Evolutionary conservation across 2,797 vertebrate species (phyloP).

Genomic region (Tympanoctomys barrerae): DNA sequence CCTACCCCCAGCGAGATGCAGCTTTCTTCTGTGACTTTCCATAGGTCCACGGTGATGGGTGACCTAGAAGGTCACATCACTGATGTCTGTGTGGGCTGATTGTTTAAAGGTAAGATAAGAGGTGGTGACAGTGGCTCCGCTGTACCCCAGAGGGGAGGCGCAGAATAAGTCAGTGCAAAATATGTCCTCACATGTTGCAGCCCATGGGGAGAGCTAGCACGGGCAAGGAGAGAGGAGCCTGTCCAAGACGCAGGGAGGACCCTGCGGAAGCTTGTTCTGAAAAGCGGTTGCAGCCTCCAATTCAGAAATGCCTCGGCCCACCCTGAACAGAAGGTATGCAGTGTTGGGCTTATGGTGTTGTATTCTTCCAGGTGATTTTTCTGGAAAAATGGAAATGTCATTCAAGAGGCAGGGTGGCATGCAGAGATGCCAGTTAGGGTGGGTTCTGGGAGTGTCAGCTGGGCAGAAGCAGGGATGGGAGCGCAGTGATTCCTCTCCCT

Average conservation of each 20-base stretch:
- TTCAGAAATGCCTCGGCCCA: not conserved
- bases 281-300: not conserved
- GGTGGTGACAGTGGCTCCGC: conserved; percentile 33
- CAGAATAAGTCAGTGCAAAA: conserved; percentile 15
- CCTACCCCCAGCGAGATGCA: not conserved
- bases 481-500: not conserved
- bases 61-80: conserved; percentile 58
- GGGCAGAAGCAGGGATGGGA: not conserved
- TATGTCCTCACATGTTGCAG: not conserved
- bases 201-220: not conserved
- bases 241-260: not conserved
- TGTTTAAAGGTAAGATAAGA: conserved; percentile 56
- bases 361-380: conserved; percentile 27
- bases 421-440: not conserved
- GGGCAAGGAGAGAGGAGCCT: not conserved
- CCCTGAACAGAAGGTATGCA: not conserved
- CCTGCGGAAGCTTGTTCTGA: conserved; percentile 1
- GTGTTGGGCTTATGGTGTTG: not conserved
- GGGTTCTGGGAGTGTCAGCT: not conserved
- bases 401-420: not conserved
- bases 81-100: conserved; percentile 54
- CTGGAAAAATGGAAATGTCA: not conserved
- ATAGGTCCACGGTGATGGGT: conserved; percentile 4
- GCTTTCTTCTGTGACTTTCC: conserved; percentile 56
- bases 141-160: not conserved